Base-by-base conservation (phyloP, 2,113 vertebrate species). In the Balaenoptera acutorostrata region DNA sequence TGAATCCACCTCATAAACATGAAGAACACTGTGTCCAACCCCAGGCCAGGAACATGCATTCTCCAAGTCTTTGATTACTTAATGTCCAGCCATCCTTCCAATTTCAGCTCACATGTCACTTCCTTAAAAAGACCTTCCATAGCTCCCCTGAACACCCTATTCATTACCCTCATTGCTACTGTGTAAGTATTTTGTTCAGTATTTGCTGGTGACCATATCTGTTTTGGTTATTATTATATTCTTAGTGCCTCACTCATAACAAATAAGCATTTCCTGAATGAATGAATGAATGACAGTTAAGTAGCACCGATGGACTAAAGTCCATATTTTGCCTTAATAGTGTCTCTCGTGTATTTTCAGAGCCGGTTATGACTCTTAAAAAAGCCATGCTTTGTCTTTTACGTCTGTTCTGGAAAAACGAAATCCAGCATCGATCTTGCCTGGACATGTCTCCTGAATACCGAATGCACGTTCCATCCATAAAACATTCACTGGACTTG, bases 241-340 rank as follows among this genome's bases (percentile, higher is more conserved):
- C 29, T 33, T 6, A 49, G 25, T 27, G 75, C 27, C 44, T 20
- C 33, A 2, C 5, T 12, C 27, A 33, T 55, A 25, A 89, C 29
- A 41, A 18, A 15, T 23, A 44, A 52, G 8, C 33, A 61, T 25
- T 64, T 33, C 5, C 14, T 59, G 31, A 57, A 17, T 29, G 27
- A 72, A 57, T 10, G 74, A 12, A 27, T 41, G 27, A n/a, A 6
- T 20, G 55, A 41, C 11, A 17, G 0, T 15, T 29, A 0, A 1
- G 10, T 11, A 41, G 17, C 20, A 1, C 0, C 12, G 3, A 57
- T 21, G n/a, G 78, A n/a, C 66, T 31, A 0, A 33, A 4, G 6
- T 25, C 6, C 49, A 44, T 4, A 4, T 8, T 92, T 36, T 57
- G 36, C 33, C 18, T 74, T 63, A 13, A 17, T 21, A 15, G 3